phyloP scores from a whole-genome alignment of 2,888 invertebrate species.

The Leistus spinibarbis region DNA sequence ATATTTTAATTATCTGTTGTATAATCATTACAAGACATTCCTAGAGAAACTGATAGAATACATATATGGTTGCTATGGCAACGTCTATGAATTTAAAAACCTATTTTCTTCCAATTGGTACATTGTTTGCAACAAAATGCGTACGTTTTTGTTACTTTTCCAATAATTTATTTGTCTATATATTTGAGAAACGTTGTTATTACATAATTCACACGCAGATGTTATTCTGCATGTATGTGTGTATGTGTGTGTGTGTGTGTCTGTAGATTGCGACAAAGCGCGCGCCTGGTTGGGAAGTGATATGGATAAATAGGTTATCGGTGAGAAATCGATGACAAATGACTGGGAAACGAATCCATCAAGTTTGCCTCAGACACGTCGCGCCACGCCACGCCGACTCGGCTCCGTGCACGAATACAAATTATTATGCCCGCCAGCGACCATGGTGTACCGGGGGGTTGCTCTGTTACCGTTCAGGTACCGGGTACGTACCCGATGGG shows the following conservation, averaged over 20 bases:
- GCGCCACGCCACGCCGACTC: not conserved
- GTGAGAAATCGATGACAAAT: constrained; percentile 35
- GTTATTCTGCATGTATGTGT: not conserved
- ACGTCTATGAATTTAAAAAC: no score
- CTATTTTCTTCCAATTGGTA: no score
- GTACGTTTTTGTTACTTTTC: no score
- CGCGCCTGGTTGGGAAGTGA: constrained; percentile 11
- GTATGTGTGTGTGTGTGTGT: not conserved
- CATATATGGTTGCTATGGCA: no score
- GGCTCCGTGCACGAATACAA: constrained; percentile 12
- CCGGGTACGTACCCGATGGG: not conserved
- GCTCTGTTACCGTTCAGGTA: not conserved
- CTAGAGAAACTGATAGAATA: no score
- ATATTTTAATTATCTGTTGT: no score
- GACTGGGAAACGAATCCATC: constrained; percentile 31
- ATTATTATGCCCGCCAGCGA: not conserved
- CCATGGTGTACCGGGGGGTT: not conserved
- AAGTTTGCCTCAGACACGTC: not conserved
- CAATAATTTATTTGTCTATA: not conserved
- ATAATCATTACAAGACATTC: no score
- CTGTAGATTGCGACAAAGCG: not conserved
- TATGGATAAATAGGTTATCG: constrained; percentile 35
- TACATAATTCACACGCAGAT: not conserved
- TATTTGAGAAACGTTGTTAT: not conserved
- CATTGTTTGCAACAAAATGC: no score